Evolutionary conservation across 37 sponge, comb jelly and placozoan genomes (phyloP).

Genomic region (Lycopodina hypogea): DNA sequence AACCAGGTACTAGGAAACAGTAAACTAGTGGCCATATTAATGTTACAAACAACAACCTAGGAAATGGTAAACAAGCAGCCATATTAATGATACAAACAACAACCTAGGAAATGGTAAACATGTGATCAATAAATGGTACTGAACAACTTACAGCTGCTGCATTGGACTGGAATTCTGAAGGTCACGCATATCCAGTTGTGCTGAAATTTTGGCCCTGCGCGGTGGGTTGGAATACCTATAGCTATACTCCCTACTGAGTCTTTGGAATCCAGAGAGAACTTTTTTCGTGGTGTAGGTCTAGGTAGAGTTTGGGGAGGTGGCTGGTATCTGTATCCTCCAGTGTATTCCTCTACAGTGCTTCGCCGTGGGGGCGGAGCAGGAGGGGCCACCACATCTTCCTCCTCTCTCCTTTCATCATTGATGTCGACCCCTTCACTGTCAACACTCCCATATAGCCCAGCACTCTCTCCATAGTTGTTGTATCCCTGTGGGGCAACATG

Average conservation of each 20-base stretch:
- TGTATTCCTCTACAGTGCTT: background rate
- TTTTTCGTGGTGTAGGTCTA: background rate
- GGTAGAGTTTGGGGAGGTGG: background rate
- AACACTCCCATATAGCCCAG: background rate
- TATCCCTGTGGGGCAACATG: background rate
- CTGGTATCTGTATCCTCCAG: background rate
- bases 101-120: no score
- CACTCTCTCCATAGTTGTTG: no score
- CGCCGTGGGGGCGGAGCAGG: conserved; percentile 63
- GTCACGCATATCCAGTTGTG: conserved; percentile 36
- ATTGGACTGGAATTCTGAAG: conserved; percentile 29
- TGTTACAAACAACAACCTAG: no score
- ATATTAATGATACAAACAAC: no score
- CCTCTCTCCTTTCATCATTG: background rate
- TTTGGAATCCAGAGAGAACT: background rate
- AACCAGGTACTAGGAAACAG: no score
- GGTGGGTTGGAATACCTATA: background rate
- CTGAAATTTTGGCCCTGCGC: background rate
- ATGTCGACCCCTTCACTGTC: background rate
- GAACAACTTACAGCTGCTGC: conserved; percentile 49
- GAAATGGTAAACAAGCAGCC: no score
- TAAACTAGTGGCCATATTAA: no score
- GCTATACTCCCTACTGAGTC: background rate
- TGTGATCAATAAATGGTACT: no score
- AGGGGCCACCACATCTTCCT: conserved; percentile 14